phyloP scores from a whole-genome alignment of 2,113 vertebrate species.

The Parus major region DNA sequence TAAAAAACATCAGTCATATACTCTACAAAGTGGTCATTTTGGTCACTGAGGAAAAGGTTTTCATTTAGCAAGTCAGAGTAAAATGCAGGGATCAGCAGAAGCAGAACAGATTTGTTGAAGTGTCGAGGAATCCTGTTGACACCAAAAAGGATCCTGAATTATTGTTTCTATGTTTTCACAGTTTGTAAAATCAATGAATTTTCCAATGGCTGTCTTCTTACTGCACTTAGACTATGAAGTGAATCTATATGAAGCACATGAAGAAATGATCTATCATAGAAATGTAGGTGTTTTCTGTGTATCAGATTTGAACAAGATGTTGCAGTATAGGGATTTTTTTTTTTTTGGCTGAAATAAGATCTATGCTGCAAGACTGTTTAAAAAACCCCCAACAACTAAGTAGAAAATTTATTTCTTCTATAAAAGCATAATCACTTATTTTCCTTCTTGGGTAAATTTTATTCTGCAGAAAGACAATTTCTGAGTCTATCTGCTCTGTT shows the following conservation, averaged over 20 bases:
- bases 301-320: neutral
- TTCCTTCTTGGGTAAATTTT: neutral
- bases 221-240: neutral
- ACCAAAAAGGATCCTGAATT: conserved; percentile 28
- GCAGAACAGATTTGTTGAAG: neutral
- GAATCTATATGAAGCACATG: neutral
- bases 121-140: neutral
- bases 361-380: neutral
- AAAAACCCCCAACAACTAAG: neutral
- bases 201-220: neutral
- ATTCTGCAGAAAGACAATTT: neutral
- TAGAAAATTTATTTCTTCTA: neutral
- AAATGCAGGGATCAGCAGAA: conserved; percentile 52
- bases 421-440: neutral
- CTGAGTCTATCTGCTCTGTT: neutral
- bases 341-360: neutral
- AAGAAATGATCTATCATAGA: neutral
- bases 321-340: neutral
- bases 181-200: neutral
- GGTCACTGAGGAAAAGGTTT: conserved; percentile 22
- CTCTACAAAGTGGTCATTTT: conserved; percentile 36
- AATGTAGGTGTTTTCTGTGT: neutral
- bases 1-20: conserved; percentile 53
- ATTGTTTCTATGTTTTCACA: neutral
- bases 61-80: conserved; percentile 24